phyloP scores from a whole-genome alignment of 2,797 vertebrate species.

The Eulemur coronatus region DNA sequence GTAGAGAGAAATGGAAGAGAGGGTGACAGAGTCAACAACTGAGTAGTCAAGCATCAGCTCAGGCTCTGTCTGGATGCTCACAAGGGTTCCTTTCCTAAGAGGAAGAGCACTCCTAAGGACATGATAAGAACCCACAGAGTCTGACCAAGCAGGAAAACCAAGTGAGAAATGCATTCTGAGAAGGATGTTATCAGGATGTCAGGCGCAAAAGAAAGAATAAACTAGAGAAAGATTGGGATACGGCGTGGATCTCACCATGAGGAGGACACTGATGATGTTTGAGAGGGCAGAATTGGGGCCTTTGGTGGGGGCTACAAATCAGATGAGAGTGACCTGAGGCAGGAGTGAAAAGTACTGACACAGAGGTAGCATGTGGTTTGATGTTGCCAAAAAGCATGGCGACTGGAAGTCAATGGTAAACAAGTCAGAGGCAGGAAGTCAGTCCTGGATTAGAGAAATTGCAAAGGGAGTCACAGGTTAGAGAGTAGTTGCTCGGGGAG shows the following conservation, averaged over 20 bases:
- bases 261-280: not conserved
- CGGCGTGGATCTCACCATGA: not conserved
- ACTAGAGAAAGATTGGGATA: not conserved
- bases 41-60: not conserved
- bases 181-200: not conserved
- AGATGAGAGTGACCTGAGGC: not conserved
- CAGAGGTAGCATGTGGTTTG: not conserved
- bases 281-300: not conserved
- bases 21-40: not conserved
- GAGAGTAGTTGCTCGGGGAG: not conserved
- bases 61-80: not conserved
- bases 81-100: not conserved
- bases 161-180: not conserved
- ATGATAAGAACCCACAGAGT: not conserved
- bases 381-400: not conserved
- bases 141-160: not conserved
- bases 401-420: not conserved
- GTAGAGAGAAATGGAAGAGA: not conserved
- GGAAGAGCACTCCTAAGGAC: not conserved
- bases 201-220: not conserved
- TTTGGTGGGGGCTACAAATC: not conserved
- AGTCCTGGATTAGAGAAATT: not conserved
- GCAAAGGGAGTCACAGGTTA: not conserved
- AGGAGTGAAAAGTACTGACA: not conserved
- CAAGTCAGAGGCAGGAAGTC: not conserved